Evolutionary conservation across 2,113 vertebrate genomes (phyloP), one percentile per base, ranked within the genome.

Genomic region (Psilopogon haemacephalus): DNA sequence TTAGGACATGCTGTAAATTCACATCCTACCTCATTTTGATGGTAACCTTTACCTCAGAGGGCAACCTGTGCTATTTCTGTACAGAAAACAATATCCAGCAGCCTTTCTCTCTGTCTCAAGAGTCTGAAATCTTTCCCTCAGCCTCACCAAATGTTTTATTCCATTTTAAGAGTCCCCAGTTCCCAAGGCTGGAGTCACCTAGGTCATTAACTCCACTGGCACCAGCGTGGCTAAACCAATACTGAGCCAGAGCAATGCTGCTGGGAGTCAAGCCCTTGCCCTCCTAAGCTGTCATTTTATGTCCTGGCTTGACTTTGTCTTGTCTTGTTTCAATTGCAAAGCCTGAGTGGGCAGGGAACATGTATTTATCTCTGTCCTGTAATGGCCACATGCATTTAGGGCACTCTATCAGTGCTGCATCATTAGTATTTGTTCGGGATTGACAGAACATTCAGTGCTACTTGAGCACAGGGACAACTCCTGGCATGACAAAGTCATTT

Each of bases 261-360:
- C 32, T 24, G 40, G 13, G 38, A 70, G 10, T 6, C 1, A 0
- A 62, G 63, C 56, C 38, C 70, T 89, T 60, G 59, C 74, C 82
- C 82, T 87, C 64, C 55, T 71, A 90, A 85, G 58, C 65, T 90
- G 68, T 85, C 79, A 75, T 94, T 91, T 88, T 28, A 64, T 68
- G 74, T 83, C 88, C 90, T 77, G 86, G 58, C 69, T 90, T 96
- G 95, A 93, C 93, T 90, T 86, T 62, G 67, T 40, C 80, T 77
- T 69, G 76, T 63, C 68, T 83, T 84, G 55, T 67, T 95, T 84
- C 73, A 80, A 56, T 78, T 64, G 63, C 70, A 78, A 86, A 88
- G 86, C 63, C 68, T 5, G 64, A 56, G 44, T 75, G 65, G 88
- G 90, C 91, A 78, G 73, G 70, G 82, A 94, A 94, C 85, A 33